Evolutionary conservation across 2,888 invertebrate genomes (phyloP).

Genomic region (Prenolepis imparis): DNA sequence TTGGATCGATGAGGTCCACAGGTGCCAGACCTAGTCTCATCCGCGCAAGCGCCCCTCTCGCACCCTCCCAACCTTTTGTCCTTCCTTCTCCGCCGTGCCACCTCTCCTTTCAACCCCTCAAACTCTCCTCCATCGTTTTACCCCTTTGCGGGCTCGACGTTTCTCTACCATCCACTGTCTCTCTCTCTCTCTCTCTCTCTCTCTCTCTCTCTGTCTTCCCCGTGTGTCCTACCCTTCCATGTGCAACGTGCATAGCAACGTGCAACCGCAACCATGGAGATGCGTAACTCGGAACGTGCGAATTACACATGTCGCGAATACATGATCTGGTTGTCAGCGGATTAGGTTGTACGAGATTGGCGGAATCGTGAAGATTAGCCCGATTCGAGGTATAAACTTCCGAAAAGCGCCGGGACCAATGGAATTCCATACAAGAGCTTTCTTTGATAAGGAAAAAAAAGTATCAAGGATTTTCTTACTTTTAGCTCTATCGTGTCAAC

Average conservation of each 20-base stretch:
- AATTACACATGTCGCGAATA: neutral
- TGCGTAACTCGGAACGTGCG: slow-evolving; percentile 29
- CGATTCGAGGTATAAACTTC: neutral
- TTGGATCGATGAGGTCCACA: slow-evolving; percentile 86
- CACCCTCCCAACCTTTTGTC: slow-evolving; percentile 72
- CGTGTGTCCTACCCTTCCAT: neutral
- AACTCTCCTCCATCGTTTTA: slow-evolving; percentile 15
- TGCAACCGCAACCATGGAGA: neutral
- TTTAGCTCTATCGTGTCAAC: neutral
- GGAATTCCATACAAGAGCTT: neutral
- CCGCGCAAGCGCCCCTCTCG: slow-evolving; percentile 83
- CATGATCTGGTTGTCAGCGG: neutral
- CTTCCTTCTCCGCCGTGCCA: slow-evolving; percentile 46
- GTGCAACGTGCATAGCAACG: slow-evolving; percentile 3
- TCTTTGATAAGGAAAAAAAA: neutral
- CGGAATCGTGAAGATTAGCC: slow-evolving; percentile 9
- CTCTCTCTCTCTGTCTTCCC: too few species aligned
- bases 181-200: too few species aligned
- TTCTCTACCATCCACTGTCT: neutral
- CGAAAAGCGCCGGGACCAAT: neutral
- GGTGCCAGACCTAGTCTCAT: slow-evolving; percentile 82
- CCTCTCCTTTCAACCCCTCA: neutral
- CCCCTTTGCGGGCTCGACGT: neutral
- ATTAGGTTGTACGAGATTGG: neutral
- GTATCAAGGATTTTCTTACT: neutral